Evolutionary conservation across 2,797 vertebrate species (phyloP), one percentile per base, ranked within the genome.

Genomic region (Mus caroli): DNA sequence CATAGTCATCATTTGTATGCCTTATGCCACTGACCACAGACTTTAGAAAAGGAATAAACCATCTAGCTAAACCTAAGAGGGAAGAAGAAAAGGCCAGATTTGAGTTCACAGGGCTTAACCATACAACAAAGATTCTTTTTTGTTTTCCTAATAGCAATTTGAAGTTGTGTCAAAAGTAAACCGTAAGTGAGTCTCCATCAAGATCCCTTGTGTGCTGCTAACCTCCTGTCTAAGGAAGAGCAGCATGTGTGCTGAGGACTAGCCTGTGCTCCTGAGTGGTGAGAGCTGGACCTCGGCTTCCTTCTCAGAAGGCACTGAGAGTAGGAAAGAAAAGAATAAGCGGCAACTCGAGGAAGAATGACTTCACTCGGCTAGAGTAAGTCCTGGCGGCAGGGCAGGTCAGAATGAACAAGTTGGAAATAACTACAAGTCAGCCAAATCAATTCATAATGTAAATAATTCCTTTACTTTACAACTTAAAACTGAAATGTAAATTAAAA

Each of bases 391-490:
- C 37, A 88, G 58, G 88, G 56, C 71, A 78, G 79, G 93, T 88
- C 19, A 73, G 71, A 84, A 86, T 77, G n/a, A 93, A 54, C 91
- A 20, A 73, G 26, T n/a, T 92, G 28, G 52, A 80, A 88, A 90
- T 75, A 89, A 93, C 46, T 79, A 91, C 46, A 54, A 77, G 56
- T 46, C 19, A 94, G 17, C 17, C 87, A 34, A 96, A 88, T 24
- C 12, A 56, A 95, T 69, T 92, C 93, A 86, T 71, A 92, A 91
- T 80, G 91, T 46, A 43, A 7, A 4, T 67, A 88, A 95, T 92
- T 92, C 95, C 90, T 95, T 92, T 60, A 88, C 92, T 82, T 93
- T 88, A 92, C 2, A 95, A 34, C 64, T 87, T 76, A 95, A 97
- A 95, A 85, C 20, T 64, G 75, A 88, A 86, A 77, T 54, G 50